A percentile compares a stretch with the other conserved stretches of the same genome.
phyloP scores from a whole-genome alignment of 2,888 invertebrate species.

The Trachelus tabidus region DNA sequence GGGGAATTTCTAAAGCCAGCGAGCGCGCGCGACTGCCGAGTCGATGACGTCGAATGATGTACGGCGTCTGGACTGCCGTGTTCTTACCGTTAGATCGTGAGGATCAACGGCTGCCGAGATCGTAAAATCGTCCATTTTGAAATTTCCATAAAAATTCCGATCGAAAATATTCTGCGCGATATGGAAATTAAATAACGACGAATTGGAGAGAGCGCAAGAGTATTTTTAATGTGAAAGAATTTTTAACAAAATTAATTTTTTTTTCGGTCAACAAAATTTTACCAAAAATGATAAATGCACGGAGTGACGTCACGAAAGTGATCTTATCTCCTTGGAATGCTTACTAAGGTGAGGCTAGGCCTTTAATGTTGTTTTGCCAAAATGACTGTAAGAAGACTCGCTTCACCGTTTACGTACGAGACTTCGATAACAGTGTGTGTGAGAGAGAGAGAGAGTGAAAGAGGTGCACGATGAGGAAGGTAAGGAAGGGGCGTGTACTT shows the following conservation, averaged over 20 bases:
- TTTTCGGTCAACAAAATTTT: no score
- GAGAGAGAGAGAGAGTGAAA: slow-evolving; percentile 14
- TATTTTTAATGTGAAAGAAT: no score
- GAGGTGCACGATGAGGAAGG: neutral
- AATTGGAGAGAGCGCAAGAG: no score
- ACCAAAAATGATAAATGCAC: no score
- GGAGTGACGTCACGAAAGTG: no score
- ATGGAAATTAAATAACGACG: no score
- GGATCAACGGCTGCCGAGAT: neutral
- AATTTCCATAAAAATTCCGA: no score
- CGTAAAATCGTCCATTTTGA: neutral
- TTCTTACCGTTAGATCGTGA: neutral
- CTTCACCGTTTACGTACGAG: neutral
- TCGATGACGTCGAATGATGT: neutral
- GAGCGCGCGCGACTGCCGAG: neutral
- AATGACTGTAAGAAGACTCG: no score
- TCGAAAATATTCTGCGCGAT: no score
- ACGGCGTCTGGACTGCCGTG: neutral
- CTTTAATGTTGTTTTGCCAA: neutral
- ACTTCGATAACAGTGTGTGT: neutral
- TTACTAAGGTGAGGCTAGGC: neutral
- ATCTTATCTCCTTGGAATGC: neutral
- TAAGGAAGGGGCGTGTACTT: neutral
- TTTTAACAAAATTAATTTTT: neutral
- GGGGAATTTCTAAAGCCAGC: neutral